Evolutionary conservation across 2,113 vertebrate genomes (phyloP), one percentile per base, ranked within the genome.

Genomic region (Dipodomys merriami): DNA sequence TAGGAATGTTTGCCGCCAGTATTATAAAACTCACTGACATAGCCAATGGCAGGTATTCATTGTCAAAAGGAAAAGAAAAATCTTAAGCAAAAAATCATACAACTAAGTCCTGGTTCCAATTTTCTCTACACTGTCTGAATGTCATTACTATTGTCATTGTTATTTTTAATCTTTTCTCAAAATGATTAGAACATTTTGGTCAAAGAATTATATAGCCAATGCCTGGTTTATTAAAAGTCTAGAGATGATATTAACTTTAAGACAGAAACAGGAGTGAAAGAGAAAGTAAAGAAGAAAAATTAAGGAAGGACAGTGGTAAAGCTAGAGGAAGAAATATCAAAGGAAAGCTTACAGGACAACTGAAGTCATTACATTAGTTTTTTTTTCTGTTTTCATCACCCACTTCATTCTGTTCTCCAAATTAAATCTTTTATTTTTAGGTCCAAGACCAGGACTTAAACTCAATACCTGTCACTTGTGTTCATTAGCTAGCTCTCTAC

Each of bases 161-260:
- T 71, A 33, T 57, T 67, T 79, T 73, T 35, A 71, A 83, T 72
- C 35, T 10, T 77, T 72, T 86, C 9, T 83, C 62, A 86, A 80
- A 83, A 30, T 53, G 6, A 76, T 64, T 84, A 57, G 79, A 89
- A 76, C 23, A 46, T 23, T 65, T 49, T 67, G 0, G 18, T 65
- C 33, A 95, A 83, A 89, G 35, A 79, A 65, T 35, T 76, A 35
- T 62, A 72, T 92, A 88, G 78, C 27, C 33, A 79, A 91, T 30
- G 69, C 23, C n/a, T 92, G 7, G 73, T 16, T 62, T 65, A 64
- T 68, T 19, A 44, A 49, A 19, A 90, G 35, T 23, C 35, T 11
- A 83, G 11, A 64, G 29, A 89, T 13, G 33, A 78, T 64, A 64
- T 16, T 82, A 57, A 15, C 49, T 88, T 46, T 22, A 76, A 82